Conservation (phyloP, 2,888 invertebrate genomes). For the Seira musarum region DNA sequence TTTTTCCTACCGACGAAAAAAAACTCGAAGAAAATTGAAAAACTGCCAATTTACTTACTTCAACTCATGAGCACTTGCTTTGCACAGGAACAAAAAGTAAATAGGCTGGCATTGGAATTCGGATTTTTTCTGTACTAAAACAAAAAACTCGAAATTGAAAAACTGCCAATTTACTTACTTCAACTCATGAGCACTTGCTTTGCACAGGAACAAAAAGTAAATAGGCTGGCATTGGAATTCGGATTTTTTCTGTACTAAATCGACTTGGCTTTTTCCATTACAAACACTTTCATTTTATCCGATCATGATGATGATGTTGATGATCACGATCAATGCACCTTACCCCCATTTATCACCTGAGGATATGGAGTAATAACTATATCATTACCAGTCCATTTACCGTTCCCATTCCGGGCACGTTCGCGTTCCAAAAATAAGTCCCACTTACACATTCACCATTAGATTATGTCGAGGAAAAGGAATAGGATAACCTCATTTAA, state of each 20-base stretch:
- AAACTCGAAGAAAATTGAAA: neutral
- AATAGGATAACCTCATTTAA: neutral
- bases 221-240: neutral
- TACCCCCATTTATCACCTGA: neutral
- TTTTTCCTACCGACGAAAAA: neutral
- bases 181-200: neutral
- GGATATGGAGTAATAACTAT: conserved; percentile 6
- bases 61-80: neutral
- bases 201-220: neutral
- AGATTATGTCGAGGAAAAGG: neutral
- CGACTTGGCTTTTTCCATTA: neutral
- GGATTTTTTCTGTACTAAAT: neutral
- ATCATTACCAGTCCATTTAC: conserved; percentile 7
- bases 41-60: conserved; percentile 1
- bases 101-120: no score
- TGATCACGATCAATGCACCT: neutral
- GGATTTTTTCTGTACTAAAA: neutral
- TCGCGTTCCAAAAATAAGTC: neutral
- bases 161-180: conserved; percentile 1
- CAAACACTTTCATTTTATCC: no score
- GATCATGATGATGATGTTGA: no score
- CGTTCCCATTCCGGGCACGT: neutral
- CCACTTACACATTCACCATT: neutral
- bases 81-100: neutral
- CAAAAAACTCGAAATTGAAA: no score